phyloP scores from a whole-genome alignment of 2,888 invertebrate species.

The Diadegma fenestrale region DNA sequence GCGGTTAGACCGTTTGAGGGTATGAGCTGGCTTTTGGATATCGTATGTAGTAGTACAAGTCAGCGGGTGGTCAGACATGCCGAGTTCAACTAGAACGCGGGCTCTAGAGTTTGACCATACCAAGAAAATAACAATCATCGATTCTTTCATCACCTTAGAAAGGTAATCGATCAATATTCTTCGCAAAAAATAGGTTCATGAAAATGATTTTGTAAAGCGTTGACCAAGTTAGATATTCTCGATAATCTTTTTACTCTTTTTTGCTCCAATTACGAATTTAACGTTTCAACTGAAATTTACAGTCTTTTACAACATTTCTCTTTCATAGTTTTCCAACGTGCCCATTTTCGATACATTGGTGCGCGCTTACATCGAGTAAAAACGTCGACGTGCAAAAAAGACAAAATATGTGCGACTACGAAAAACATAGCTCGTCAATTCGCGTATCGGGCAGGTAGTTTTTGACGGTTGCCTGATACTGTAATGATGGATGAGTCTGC shows the following conservation, averaged over 20 bases:
- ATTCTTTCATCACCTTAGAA: background rate
- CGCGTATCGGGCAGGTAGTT: slow-evolving; percentile 61
- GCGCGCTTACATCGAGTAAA: background rate
- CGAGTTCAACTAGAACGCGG: slow-evolving; percentile 28
- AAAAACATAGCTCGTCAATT: slow-evolving; percentile 56
- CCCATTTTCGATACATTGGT: slow-evolving; percentile 5
- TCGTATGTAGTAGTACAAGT: slow-evolving; percentile 58
- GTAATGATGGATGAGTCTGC: slow-evolving; percentile 80
- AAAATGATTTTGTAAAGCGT: background rate
- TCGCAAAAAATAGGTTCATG: background rate
- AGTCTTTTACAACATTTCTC: background rate
- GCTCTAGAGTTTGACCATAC: background rate
- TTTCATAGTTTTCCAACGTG: background rate
- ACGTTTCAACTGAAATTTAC: background rate
- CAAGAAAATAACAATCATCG: slow-evolving; percentile 19
- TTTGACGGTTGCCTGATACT: slow-evolving; percentile 75
- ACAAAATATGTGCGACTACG: slow-evolving; percentile 7
- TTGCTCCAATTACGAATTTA: background rate
- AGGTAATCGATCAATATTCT: background rate
- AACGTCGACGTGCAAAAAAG: background rate
- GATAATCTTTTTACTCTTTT: background rate
- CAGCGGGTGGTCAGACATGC: slow-evolving; percentile 55
- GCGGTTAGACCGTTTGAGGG: slow-evolving; percentile 32
- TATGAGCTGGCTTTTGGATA: slow-evolving; percentile 60
- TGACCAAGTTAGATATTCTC: background rate